Conservation (phyloP, 2,888 invertebrate genomes). For the Portevinia maculata region DNA sequence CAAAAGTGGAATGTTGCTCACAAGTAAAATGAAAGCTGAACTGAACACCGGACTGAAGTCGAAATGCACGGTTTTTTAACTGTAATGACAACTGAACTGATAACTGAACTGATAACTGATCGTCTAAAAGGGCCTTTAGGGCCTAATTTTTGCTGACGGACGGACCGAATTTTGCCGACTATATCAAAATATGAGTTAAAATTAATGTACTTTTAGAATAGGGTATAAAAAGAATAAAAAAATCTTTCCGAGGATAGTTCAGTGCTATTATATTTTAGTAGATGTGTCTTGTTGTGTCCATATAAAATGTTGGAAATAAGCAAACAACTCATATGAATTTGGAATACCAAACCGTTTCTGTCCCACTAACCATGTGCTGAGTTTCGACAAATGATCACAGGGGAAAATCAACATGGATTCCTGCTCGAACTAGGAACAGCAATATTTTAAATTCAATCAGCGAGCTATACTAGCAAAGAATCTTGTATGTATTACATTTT, state of each 20-base stretch:
- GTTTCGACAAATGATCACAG: slow-evolving; percentile 16
- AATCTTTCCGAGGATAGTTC: slow-evolving; percentile 15
- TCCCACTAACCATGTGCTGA: slow-evolving; percentile 35
- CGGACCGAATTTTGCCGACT: too few relatives aligned
- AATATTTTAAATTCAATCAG: slow-evolving; percentile 42
- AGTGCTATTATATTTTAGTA: background rate
- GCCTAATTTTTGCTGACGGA: too few relatives aligned
- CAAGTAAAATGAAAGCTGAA: too few relatives aligned
- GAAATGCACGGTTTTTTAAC: too few relatives aligned
- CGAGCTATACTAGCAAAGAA: slow-evolving; percentile 25
- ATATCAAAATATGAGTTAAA: too few relatives aligned
- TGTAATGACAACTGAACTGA: too few relatives aligned
- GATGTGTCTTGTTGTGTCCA: slow-evolving; percentile 27
- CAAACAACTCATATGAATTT: slow-evolving; percentile 35
- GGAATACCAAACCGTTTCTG: slow-evolving; percentile 35
- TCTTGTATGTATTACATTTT: slow-evolving; percentile 17
- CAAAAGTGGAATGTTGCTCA: too few relatives aligned
- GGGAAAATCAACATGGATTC: slow-evolving; percentile 30
- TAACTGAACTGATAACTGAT: too few relatives aligned
- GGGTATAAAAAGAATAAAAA: too few relatives aligned
- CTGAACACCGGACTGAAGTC: too few relatives aligned
- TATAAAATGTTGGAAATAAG: slow-evolving; percentile 1
- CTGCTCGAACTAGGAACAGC: slow-evolving; percentile 40
- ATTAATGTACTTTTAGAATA: too few relatives aligned
- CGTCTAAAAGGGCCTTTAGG: too few relatives aligned